phyloP scores from a whole-genome alignment of 2,888 invertebrate genomes.

The Oligia fasciuncula region DNA sequence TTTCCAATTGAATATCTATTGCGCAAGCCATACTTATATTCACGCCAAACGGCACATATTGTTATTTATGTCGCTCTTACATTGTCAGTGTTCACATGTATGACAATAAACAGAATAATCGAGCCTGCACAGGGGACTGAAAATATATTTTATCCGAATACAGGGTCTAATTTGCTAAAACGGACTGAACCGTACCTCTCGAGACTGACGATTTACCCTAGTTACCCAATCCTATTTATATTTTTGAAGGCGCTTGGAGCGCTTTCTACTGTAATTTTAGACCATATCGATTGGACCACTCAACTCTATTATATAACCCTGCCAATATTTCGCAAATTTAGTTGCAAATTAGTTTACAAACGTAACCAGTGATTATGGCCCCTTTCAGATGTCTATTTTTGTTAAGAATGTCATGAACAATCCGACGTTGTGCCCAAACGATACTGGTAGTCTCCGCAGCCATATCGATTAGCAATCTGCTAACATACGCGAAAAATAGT shows the following conservation, averaged over 20 bases:
- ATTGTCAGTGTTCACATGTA: slow-evolving; percentile 31
- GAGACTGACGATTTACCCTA: slow-evolving; percentile 84
- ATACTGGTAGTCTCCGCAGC: neutral
- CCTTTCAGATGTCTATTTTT: slow-evolving; percentile 50
- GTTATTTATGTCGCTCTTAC: slow-evolving; percentile 8
- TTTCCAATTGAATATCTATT: slow-evolving; percentile 1
- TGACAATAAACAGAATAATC: slow-evolving; percentile 13
- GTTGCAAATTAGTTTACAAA: slow-evolving; percentile 50
- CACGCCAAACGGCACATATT: neutral
- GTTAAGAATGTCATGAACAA: neutral
- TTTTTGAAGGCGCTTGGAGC: slow-evolving; percentile 59
- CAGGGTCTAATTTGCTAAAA: slow-evolving; percentile 64
- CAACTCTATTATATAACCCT: slow-evolving; percentile 47
- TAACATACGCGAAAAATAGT: neutral
- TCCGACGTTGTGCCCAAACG: neutral
- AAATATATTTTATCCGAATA: slow-evolving; percentile 47
- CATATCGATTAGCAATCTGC: neutral
- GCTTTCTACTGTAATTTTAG: slow-evolving; percentile 43
- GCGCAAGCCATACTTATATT: neutral
- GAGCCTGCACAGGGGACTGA: slow-evolving; percentile 30
- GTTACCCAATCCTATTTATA: slow-evolving; percentile 64
- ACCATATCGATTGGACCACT: slow-evolving; percentile 66
- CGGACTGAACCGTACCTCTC: slow-evolving; percentile 68
- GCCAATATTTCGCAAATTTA: slow-evolving; percentile 59
- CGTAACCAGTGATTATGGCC: slow-evolving; percentile 33